phyloP scores from a whole-genome alignment of 1,140 invertebrate species.

The Drosophila kikkawai region DNA sequence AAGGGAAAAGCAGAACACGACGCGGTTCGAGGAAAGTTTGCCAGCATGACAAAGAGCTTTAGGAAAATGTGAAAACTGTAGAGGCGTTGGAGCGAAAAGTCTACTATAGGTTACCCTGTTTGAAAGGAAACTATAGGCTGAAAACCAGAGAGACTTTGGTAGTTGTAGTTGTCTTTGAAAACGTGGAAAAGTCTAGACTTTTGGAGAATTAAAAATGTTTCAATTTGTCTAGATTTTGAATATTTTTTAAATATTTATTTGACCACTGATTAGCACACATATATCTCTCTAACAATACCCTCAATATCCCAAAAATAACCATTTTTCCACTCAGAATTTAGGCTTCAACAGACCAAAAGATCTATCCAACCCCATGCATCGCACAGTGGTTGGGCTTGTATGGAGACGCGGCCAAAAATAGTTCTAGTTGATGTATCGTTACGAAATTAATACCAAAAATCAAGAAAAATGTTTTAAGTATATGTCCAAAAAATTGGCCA shows the following conservation, averaged over 20 bases:
- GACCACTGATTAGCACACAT: neutral
- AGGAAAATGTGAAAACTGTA: conserved; percentile 10
- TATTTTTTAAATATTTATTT: too few relatives aligned
- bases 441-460: too few relatives aligned
- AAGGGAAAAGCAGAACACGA: conserved; percentile 12
- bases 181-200: too few relatives aligned
- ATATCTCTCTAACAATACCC: neutral
- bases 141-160: neutral
- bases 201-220: neutral
- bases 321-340: too few relatives aligned
- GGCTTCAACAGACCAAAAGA: too few relatives aligned
- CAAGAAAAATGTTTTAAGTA: too few relatives aligned
- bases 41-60: conserved; percentile 44
- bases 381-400: too few relatives aligned
- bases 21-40: conserved; percentile 21
- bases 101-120: conserved; percentile 23
- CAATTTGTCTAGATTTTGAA: neutral
- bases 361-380: neutral
- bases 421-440: too few relatives aligned
- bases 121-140: neutral
- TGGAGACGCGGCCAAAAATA: too few relatives aligned
- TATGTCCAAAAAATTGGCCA: too few relatives aligned
- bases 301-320: neutral
- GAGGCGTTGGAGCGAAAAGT: neutral
- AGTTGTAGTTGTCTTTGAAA: neutral